Conservation (phyloP, 2,113 vertebrate genomes). For the Tenebrosternarchus preto region DNA sequence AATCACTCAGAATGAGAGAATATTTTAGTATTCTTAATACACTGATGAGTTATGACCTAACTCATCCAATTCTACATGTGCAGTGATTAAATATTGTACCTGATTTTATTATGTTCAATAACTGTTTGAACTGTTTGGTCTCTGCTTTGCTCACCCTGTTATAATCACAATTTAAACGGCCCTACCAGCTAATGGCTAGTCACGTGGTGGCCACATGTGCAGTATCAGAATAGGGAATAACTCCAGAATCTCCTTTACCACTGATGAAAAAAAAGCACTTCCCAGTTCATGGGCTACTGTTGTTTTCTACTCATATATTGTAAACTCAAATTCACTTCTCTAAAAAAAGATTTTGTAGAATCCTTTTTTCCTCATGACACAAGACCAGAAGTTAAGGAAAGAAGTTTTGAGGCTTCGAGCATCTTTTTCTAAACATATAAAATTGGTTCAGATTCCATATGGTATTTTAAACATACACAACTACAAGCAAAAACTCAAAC, state of each 20-base stretch:
- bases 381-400: too few species aligned
- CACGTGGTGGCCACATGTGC: slow-evolving; percentile 32
- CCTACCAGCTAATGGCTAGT: background rate
- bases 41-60: background rate
- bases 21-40: slow-evolving; percentile 19
- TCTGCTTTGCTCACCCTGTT: background rate
- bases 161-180: background rate
- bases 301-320: background rate
- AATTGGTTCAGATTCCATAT: background rate
- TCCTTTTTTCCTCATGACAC: too few species aligned
- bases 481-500: background rate
- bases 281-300: background rate
- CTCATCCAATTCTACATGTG: background rate
- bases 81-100: background rate
- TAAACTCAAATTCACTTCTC: background rate
- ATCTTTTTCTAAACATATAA: too few species aligned
- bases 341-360: too few species aligned
- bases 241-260: background rate
- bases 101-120: background rate
- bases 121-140: background rate
- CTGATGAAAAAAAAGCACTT: background rate
- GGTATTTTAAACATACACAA: background rate
- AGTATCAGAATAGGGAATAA: slow-evolving; percentile 1
- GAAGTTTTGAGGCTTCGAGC: too few species aligned
- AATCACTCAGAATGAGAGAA: background rate